Base-by-base conservation (phyloP, 2,113 vertebrate genomes). In the Halcyon senegalensis region DNA sequence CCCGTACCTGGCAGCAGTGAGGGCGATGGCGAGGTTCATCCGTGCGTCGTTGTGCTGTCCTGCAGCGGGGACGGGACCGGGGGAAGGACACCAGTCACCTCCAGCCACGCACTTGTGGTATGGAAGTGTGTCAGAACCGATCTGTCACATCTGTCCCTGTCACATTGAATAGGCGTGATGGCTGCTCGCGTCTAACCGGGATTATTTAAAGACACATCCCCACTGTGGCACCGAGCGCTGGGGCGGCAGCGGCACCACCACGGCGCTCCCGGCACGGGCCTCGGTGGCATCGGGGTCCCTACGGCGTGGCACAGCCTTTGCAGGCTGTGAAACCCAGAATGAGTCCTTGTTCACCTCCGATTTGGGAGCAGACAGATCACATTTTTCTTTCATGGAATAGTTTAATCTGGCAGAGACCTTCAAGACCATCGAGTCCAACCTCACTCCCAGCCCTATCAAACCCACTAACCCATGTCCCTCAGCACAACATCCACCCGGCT, bases 71-170 rank as follows among this genome's bases (percentile, higher is more conserved):
- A 97, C 97, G 97, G 97, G 97, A 98, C 96, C 96, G 91, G 95
- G 97, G 98, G 97, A 98, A 98, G 98, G 98, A 98, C 98, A 98
- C 98, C 98, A 98, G 98, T 99, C 99, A 99, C 99, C 99, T 98
- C 98, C 94, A 98, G 99, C 98, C 98, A 98, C 97, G 96, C 98
- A 97, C 98, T 98, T 96, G 98, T 98, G 98, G 98, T 97, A 97
- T 90, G 98, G 98, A 98, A 98, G 99, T 98, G 98, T 99, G 99
- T 99, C 99, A 99, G 97, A 98, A 98, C 96, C 97, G 96, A 99
- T 99, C 98, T 98, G 98, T 99, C 99, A 99, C 98, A 98, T 98
- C 98, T 98, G 98, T 98, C 98, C 98, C 99, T 99, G 99, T 99
- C 99, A 99, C 98, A 98, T 97, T 92, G 96, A 96, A 98, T 99